Base-by-base conservation (phyloP, 1,140 invertebrate genomes). In the Eueides isabella region DNA sequence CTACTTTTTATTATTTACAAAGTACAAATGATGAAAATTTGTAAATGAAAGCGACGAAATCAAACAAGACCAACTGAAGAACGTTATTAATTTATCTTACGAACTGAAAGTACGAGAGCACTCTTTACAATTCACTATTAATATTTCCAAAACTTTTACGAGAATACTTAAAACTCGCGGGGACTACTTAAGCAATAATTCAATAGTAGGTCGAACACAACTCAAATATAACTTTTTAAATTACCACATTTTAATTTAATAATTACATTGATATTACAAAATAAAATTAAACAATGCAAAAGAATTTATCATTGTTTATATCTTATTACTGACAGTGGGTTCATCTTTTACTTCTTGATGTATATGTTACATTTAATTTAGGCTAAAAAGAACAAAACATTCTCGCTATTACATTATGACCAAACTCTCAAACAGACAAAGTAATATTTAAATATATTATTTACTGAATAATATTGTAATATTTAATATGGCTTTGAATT, bases 401-500 rank as follows among this genome's bases (percentile, higher is more conserved):
- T 0, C 5, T 1, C n/a, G n/a, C n/a, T n/a, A n/a, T n/a, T n/a
- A n/a, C n/a, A n/a, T n/a, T n/a, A n/a, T n/a, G n/a, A n/a, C n/a
- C n/a, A n/a, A n/a, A n/a, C n/a, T n/a, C n/a, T n/a, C n/a, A n/a
- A n/a, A n/a, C n/a, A n/a, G n/a, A n/a, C n/a, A n/a, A n/a, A n/a
- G n/a, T n/a, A n/a, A n/a, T n/a, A n/a, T n/a, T n/a, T 38, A 38
- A 38, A 11, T 6, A 38, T 9, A 19, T 29, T 63, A 31, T 11
- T 9, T 14, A 63, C 12, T n/a, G 7, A 31, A 63, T 28, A 31
- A 16, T 30, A 29, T 16, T 70, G n/a, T 70, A 33, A 69, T 69
- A 19, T 74, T 16, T 14, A 55, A 55, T 26, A 19, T 74, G 66
- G 55, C 74, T 83, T 88, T 83, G 81, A 85, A 83, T 85, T 85